Conservation (phyloP, 2,888 invertebrate genomes). For the Lydus trimaculatus region DNA sequence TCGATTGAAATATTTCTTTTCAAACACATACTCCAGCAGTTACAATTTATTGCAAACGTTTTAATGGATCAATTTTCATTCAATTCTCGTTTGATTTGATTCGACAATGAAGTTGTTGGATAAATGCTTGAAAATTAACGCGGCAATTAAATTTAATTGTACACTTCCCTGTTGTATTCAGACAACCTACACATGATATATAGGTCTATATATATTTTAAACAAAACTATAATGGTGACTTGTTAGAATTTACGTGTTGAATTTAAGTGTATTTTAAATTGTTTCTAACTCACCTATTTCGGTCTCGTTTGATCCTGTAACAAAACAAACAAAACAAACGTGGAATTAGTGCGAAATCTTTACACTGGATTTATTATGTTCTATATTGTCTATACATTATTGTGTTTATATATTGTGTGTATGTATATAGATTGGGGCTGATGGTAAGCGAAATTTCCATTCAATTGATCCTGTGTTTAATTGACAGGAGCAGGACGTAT, state of each 20-base stretch:
- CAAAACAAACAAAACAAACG: background rate
- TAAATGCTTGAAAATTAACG: conserved; percentile 3
- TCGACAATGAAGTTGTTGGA: conserved; percentile 2
- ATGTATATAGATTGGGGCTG: background rate
- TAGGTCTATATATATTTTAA: background rate
- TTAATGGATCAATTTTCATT: background rate
- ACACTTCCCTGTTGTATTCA: background rate
- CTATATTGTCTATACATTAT: background rate
- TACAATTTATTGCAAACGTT: background rate
- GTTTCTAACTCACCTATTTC: background rate
- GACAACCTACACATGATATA: background rate
- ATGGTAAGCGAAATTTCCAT: conserved; percentile 2
- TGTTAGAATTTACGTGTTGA: background rate
- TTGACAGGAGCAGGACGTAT: background rate
- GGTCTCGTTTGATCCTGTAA: background rate
- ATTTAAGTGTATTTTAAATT: background rate
- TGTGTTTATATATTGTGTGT: background rate
- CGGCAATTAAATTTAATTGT: conserved; percentile 1
- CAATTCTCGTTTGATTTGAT: background rate
- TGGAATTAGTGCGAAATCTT: conserved; percentile 3
- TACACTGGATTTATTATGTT: conserved; percentile 2
- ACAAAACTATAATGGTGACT: background rate
- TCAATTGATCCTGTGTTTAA: conserved; percentile 3
- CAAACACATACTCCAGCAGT: background rate
- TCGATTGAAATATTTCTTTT: background rate